Conservation (phyloP, 2,113 vertebrate species). For the Chamaetylas fuelleborni region DNA sequence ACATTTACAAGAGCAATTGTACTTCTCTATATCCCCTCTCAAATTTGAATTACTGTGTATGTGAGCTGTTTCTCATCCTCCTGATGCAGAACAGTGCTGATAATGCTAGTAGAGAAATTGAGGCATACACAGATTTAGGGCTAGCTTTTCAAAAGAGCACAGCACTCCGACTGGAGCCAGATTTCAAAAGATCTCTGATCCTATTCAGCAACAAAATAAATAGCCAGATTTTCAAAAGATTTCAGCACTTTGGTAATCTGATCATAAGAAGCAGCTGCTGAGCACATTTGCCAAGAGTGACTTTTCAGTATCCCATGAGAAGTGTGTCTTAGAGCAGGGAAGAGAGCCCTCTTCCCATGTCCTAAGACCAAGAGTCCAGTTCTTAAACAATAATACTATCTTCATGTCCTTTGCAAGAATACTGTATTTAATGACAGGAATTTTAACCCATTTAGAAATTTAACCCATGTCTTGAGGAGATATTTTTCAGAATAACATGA, state of each 20-base stretch:
- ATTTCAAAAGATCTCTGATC: constrained; percentile 62
- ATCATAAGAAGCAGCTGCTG: constrained; percentile 59
- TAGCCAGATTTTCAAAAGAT: constrained; percentile 59
- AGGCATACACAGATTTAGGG: constrained; percentile 41
- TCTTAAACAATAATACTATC: not conserved
- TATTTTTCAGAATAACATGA: not conserved
- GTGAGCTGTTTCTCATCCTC: not conserved
- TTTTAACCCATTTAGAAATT: not conserved
- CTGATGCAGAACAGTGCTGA: constrained; percentile 35
- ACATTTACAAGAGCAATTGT: not conserved
- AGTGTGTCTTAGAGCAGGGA: not conserved
- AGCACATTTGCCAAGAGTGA: constrained; percentile 10
- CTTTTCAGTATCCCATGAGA: not conserved
- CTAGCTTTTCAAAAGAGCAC: constrained; percentile 23
- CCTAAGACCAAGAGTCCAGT: not conserved
- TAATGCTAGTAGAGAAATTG: constrained; percentile 54
- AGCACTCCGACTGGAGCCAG: constrained; percentile 31
- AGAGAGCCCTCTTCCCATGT: not conserved
- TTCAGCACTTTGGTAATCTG: constrained; percentile 61
- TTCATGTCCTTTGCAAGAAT: not conserved
- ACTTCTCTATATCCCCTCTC: not conserved
- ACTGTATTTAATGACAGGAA: not conserved
- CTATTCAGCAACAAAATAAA: constrained; percentile 60
- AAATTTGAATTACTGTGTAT: constrained; percentile 4
- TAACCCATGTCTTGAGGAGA: not conserved